phyloP scores from a whole-genome alignment of 1,140 invertebrate genomes.

The Limonius californicus region DNA sequence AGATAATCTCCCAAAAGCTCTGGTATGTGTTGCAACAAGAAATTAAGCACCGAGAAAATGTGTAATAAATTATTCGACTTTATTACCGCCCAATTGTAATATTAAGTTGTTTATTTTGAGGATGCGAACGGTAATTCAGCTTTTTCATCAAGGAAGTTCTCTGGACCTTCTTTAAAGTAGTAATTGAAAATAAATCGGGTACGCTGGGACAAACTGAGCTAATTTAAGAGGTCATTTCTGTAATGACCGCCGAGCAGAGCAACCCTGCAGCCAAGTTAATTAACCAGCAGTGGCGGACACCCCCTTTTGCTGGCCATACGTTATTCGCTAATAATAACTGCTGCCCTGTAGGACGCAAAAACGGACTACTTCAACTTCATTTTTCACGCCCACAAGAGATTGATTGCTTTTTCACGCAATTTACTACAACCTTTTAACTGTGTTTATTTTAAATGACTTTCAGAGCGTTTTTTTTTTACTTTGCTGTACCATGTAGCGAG shows the following conservation, averaged over 20 bases:
- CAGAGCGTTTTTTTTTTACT: too few species aligned
- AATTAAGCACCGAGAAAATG: too few species aligned
- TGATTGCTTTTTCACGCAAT: neutral
- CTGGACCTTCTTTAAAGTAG: conserved; percentile 20
- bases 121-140: too few species aligned
- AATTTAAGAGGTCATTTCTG: conserved; percentile 31
- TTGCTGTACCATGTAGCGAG: too few species aligned
- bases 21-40: too few species aligned
- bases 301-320: conserved; percentile 15
- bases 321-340: conserved; percentile 8
- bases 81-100: too few species aligned
- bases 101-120: too few species aligned
- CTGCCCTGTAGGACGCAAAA: neutral
- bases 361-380: neutral
- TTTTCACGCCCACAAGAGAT: conserved; percentile 19
- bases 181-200: conserved; percentile 32
- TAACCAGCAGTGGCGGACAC: conserved; percentile 20
- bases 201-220: conserved; percentile 21
- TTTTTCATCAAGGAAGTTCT: neutral
- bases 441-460: too few species aligned
- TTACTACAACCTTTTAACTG: too few species aligned
- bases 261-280: conserved; percentile 19
- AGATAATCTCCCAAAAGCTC: too few species aligned
- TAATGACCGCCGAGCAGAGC: conserved; percentile 25
- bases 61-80: too few species aligned